Evolutionary conservation across 1,140 invertebrate genomes (phyloP).

Genomic region (Pseudomyrmex dendroicus): DNA sequence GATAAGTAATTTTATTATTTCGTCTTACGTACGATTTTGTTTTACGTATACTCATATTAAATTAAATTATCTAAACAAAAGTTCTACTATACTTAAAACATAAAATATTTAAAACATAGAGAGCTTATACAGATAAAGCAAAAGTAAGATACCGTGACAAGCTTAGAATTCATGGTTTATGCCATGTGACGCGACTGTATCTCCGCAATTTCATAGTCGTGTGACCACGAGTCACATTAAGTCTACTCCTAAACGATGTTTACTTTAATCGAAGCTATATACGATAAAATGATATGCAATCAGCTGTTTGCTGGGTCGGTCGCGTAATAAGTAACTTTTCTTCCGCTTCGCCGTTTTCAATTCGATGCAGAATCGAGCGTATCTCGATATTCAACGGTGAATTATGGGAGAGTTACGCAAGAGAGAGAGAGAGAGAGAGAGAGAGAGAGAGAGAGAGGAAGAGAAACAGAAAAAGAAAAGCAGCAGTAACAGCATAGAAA

Average conservation of each 20-base stretch:
- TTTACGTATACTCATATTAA: not conserved
- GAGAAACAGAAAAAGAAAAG: no score
- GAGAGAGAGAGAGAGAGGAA: no score
- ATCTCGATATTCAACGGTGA: not conserved
- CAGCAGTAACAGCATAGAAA: not conserved
- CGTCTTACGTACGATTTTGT: no score
- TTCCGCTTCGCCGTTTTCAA: slow-evolving; percentile 40
- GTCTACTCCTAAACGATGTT: slow-evolving; percentile 26
- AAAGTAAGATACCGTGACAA: not conserved
- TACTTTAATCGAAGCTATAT: slow-evolving; percentile 35
- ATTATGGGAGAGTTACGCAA: slow-evolving; percentile 2
- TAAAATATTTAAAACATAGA: not conserved
- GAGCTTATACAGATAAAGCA: not conserved
- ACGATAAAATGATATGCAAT: slow-evolving; percentile 38
- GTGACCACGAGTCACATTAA: not conserved
- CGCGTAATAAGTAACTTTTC: slow-evolving; percentile 32
- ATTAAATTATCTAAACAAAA: not conserved
- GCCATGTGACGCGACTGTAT: not conserved
- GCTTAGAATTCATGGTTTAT: not conserved
- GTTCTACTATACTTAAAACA: not conserved
- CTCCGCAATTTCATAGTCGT: slow-evolving; percentile 27
- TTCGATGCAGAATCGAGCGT: slow-evolving; percentile 24
- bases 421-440: not conserved
- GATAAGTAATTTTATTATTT: no score
- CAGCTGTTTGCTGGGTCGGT: slow-evolving; percentile 4